Base-by-base conservation (phyloP, 2,113 vertebrate genomes). In the Cyanistes caeruleus region DNA sequence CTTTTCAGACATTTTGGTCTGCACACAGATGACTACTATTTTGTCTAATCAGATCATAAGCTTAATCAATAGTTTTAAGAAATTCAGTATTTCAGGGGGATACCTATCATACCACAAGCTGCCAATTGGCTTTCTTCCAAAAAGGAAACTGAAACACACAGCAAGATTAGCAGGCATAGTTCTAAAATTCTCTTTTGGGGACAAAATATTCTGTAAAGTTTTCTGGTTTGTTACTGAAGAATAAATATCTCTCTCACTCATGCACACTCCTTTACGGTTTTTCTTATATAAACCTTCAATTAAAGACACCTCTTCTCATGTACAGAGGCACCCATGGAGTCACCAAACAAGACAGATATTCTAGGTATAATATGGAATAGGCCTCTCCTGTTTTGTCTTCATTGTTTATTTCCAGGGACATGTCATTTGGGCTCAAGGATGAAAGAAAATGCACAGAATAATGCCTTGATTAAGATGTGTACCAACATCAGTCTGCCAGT, bases 81-180 rank as follows among this genome's bases (percentile, higher is more conserved):
- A 91, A 95, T 89, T 87, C 72, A 87, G 0, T 87, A 84, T 93
- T 94, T 93, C 72, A 76, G 35, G 49, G 49, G n/a, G 55, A 58
- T 53, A 89, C 49, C 78, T 83, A 28, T 35, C 33, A 59, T 65
- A 67, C 65, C 75, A 77, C 55, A 80, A 70, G n/a, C 49, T 96
- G 89, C 51, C 62, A 65, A 55, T 31, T 91, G 77, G 59, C 63
- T 62, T 83, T 91, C 9, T 31, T 89, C 74, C 89, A 93, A 65
- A 93, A 79, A 22, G 62, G 39, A 90, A 96, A 87, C 78, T 76
- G 62, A 82, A 91, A 77, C 44, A 94, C 70, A 58, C 16, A 80
- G 67, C 62, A 82, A 90, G 84, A 89, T 58, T 87, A 89, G 37
- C 30, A 79, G 28, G 31, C 49, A 33, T 11, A 67, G 87, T 60